Evolutionary conservation across 2,797 vertebrate genomes (phyloP), one percentile per base, ranked within the genome.

Genomic region (Lepus townsendii): DNA sequence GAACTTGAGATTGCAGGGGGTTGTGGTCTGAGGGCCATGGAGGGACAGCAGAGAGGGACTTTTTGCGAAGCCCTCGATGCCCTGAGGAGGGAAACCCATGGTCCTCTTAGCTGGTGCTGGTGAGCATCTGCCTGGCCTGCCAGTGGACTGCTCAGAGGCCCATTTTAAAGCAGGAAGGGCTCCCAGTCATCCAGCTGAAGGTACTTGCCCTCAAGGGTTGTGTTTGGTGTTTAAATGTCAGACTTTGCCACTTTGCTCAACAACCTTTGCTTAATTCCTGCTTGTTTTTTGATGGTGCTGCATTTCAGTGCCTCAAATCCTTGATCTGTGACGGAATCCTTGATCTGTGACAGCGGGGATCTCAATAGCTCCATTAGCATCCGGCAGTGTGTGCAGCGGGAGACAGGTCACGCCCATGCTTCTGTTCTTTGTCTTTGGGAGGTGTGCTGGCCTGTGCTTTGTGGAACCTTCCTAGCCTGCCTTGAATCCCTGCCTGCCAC

Each of bases 181-280:
- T 66, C 17, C 50, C 54, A 52, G 83, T 71, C 82, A 71, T 22
- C 1, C 4, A 22, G 50, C 84, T 60, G 52, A 17, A 47, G 62
- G 0, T 12, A 30, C 77, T 72, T 2, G 0, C 83, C 77, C 66
- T 32, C 2, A 0, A 8, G 1, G 42, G 35, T 30, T 24, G 22
- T 35, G 47, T 71, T 69, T 14, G 63, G 38, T 14, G 16, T 66
- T 68, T 42, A 79, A 79, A 38, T 47, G 50, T 35, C 65, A 68
- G 35, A 2, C 71, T 71, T 42, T 30, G 47, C 79, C 27, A 2
- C 75, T 75, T 52, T 32, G 38, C 79, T 47, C 62, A 32, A 19
- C 20, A 52, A 52, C 35, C 19, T 95, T 88, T 85, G 30, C 72
- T 68, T 69, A 19, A 47, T 80, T 66, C 35, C 57, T 50, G 57